Evolutionary conservation across 2,113 vertebrate species (phyloP).

Genomic region (Chinchilla lanigera): DNA sequence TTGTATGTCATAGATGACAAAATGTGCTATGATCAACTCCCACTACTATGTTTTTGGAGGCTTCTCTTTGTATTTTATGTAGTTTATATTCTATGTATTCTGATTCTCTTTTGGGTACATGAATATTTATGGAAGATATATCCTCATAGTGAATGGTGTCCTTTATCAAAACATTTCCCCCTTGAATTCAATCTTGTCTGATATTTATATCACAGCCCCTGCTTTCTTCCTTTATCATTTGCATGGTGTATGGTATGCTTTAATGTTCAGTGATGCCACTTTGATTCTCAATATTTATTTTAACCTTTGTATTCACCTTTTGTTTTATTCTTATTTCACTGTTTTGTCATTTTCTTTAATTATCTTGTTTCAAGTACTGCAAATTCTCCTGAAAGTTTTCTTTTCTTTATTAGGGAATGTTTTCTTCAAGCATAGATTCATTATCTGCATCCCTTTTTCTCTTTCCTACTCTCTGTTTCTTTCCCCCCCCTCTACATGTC

Average conservation of each 20-base stretch:
- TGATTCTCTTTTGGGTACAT: conserved; percentile 57
- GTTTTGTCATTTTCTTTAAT: conserved; percentile 64
- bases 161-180: conserved; percentile 50
- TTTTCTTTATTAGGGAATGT: not conserved
- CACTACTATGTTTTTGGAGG: conserved; percentile 33
- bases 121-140: conserved; percentile 70
- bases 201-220: conserved; percentile 62
- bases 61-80: conserved; percentile 36
- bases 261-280: conserved; percentile 54
- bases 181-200: conserved; percentile 68
- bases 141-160: conserved; percentile 45
- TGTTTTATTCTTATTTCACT: conserved; percentile 12
- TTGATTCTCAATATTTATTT: conserved; percentile 48
- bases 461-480: not conserved
- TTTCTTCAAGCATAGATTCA: conserved; percentile 11
- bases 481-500: not conserved
- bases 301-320: conserved; percentile 12
- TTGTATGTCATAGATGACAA: conserved; percentile 44
- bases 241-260: conserved; percentile 31
- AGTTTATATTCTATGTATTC: conserved; percentile 49
- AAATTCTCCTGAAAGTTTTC: conserved; percentile 9
- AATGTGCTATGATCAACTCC: conserved; percentile 33
- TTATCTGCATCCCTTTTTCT: not conserved
- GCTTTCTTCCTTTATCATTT: conserved; percentile 67
- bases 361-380: conserved; percentile 47